Evolutionary conservation across 1,140 invertebrate genomes (phyloP), one percentile per base, ranked within the genome.

Genomic region (Coboldia fuscipes): DNA sequence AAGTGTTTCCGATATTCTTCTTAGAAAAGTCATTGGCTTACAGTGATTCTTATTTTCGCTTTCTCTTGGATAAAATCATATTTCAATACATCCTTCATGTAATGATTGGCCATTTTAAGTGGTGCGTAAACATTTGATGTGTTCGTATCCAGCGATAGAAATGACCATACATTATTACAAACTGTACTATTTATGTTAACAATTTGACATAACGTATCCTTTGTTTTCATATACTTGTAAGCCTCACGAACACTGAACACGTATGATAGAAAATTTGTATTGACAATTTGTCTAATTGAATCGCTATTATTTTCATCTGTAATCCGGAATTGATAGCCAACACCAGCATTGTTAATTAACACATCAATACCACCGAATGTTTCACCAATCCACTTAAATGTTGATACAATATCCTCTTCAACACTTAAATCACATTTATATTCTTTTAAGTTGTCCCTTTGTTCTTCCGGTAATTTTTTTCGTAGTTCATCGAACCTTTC

Each of bases 371-470:
- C 61, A 6, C 68, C 68, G 34, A 68, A 52, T 5, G 63, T 48
- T 3, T 45, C 39, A 5, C 65, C 50, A 3, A 71, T 61, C 51
- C 59, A 63, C 27, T 62, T 51, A 45, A 77, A 79, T 33, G 72
- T 65, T 6, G 51, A 46, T n/a, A 60, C 45, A 12, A 81, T 63
- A 13, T 77, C 64, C 0, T 54, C 50, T 34, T 70, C 61, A 20
- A 70, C 61, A 1, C 60, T 56, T 2, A 82, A 54, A 50, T 83
- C 77, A 47, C 75, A 78, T 45, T 65, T 57, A n/a, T n/a, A n/a
- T n/a, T n/a, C n/a, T n/a, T n/a, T n/a, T n/a, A n/a, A n/a, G n/a
- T n/a, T n/a, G n/a, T n/a, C n/a, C n/a, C n/a, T n/a, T n/a, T n/a
- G n/a, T 68, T n/a, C 22, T 18, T 34, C 42, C 0, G 37, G 26